Conservation (phyloP, 2,797 vertebrate genomes). For the Scarus forsteni region DNA sequence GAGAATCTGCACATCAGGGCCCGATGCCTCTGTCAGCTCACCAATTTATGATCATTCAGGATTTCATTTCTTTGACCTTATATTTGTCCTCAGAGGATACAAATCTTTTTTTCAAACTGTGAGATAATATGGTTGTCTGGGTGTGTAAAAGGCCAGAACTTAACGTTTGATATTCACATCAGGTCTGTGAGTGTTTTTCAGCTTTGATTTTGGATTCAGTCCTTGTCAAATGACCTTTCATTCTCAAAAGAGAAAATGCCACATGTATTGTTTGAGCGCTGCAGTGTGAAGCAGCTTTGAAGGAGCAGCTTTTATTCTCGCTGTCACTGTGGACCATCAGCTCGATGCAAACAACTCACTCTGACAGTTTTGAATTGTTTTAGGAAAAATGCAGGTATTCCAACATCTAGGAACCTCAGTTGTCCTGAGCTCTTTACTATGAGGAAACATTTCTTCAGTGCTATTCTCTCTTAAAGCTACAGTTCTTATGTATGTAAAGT, state of each 20-base stretch:
- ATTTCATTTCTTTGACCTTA: slow-evolving; percentile 35
- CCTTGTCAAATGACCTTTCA: slow-evolving; percentile 51
- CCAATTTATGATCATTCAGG: slow-evolving; percentile 52
- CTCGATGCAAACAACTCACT: slow-evolving; percentile 64
- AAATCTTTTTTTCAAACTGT: slow-evolving; percentile 11
- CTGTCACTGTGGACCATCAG: slow-evolving; percentile 60
- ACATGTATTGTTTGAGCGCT: slow-evolving; percentile 27
- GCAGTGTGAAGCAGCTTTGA: slow-evolving; percentile 36
- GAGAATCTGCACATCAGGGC: slow-evolving; percentile 70
- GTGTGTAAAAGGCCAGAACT: background rate
- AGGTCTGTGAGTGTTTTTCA: slow-evolving; percentile 4
- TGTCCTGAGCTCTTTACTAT: background rate
- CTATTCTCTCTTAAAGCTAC: background rate
- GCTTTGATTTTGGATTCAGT: slow-evolving; percentile 25
- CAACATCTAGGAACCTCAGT: slow-evolving; percentile 14
- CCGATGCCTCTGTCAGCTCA: slow-evolving; percentile 37
- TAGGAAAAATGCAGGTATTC: slow-evolving; percentile 56
- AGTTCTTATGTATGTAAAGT: too few species aligned
- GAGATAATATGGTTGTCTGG: slow-evolving; percentile 3
- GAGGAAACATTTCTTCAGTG: slow-evolving; percentile 29
- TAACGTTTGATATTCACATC: slow-evolving; percentile 20
- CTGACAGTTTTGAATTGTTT: slow-evolving; percentile 62
- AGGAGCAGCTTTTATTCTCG: slow-evolving; percentile 34
- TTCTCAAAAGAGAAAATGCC: slow-evolving; percentile 42
- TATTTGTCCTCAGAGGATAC: slow-evolving; percentile 38